Evolutionary conservation across 2,797 vertebrate genomes (phyloP), one percentile per base, ranked within the genome.

Genomic region (Botia almorhae): DNA sequence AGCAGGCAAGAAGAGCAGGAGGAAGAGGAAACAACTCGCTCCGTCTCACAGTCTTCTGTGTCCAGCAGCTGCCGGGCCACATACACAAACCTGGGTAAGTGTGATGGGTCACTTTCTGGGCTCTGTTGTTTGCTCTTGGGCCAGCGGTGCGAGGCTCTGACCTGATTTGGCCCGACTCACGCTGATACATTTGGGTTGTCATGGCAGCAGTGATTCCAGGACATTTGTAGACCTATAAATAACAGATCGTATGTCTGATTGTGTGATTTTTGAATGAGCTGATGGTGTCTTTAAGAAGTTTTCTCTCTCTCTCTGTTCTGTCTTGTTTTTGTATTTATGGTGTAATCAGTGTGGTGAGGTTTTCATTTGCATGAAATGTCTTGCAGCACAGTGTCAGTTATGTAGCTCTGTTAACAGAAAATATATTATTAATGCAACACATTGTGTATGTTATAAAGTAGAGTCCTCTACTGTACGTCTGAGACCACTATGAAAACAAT

Each of bases 41-140:
- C 86, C 90, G 85, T 94, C 95, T n/a, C 94, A 7, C 86, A 91
- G 86, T 95, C 96, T 8, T 85, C 94, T 0, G 93, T 95, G 58
- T 85, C 95, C 82, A 96, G 94, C 80, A 89, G 93, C 74, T 95
- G 95, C 90, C 96, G 97, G 72, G 97, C 96, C 87, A 99, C 97
- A 0, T 99, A 99, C 89, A 97, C 96, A 91, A 99, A 99, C 85
- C 87, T 99, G 81, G 97, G 97, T 98, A 92, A 95, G 95, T 88
- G 67, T 55, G 60, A 53, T 26, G 36, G 69, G 51, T 80, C 36
- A 80, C 69, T 80, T 73, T 16, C 51, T 70, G 64, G n/a, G 4
- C 55, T 33, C 26, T 19, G 43, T 50, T 46, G 43, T 7, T 61
- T 33, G 19, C 39, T 53, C 64, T 6, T 64, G 48, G 56, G 46